Evolutionary conservation across 2,113 vertebrate genomes (phyloP).

Genomic region (Ardeotis arabs): DNA sequence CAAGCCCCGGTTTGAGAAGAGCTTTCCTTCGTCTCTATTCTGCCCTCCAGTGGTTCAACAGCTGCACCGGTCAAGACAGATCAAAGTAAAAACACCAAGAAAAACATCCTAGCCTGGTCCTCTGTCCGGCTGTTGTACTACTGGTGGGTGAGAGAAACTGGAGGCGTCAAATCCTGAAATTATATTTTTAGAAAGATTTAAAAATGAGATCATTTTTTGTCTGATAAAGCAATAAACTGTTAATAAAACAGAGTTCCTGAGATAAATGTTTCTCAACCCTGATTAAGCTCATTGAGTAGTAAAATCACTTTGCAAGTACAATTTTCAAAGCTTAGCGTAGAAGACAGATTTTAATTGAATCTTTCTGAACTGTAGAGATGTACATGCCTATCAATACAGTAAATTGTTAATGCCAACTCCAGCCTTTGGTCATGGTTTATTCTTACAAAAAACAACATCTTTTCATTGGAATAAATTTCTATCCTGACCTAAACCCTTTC

Average conservation of each 20-base stretch:
- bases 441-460: neutral
- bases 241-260: neutral
- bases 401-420: neutral
- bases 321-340: neutral
- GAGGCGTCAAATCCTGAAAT: neutral
- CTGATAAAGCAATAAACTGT: neutral
- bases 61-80: neutral
- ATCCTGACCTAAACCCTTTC: neutral
- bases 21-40: conserved; percentile 35
- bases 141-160: neutral
- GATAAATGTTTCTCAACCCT: neutral
- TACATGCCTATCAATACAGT: neutral
- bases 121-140: fast-evolving
- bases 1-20: neutral
- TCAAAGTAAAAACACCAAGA: neutral
- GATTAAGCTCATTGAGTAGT: neutral
- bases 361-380: neutral
- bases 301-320: neutral
- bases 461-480: neutral
- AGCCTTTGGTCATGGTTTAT: neutral
- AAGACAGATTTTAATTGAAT: neutral
- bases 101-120: neutral
- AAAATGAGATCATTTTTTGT: fast-evolving
- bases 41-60: conserved; percentile 63
- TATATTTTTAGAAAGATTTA: neutral